Base-by-base conservation (phyloP, 2,888 invertebrate genomes). In the Acholoe squamosa region DNA sequence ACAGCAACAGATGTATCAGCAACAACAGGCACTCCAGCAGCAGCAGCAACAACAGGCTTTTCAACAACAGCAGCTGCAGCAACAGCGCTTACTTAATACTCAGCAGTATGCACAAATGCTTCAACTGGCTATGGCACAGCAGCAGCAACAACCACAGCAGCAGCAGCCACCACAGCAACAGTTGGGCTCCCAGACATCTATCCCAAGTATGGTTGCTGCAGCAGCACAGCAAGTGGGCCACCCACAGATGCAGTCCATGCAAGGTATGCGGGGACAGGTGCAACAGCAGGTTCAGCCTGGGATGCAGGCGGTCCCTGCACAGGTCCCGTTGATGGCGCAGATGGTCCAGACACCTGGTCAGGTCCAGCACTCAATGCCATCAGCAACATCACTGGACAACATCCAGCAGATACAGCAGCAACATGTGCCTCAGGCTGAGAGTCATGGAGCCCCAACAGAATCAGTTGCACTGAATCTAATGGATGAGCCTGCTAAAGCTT, bases 51-150 rank as follows among this genome's bases (percentile, higher is more conserved):
- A 80, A 25, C 51, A 77, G 28, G 67, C 67, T 10, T n/a, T 89
- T 16, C 71, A 71, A 22, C 91, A 90, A 25, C 91, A 91, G 77
- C 91, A 91, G 89, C 16, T 67, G 61, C 61, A 67, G 67, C 89
- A 56, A 33, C 89, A 89, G 34, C 89, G n/a, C 33, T 14, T 25
- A 19, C 14, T 86, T 22, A 86, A 12, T 31, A 52, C 25, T 31
- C 89, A 61, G 67, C 89, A 56, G 67, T 52, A 56, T 54, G 56
- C 56, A 19, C 28, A 31, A 22, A 25, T 54, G n/a, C 56, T 43
- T 7, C 61, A 67, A 34, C 61, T 67, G 12, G 67, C 89, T n/a
- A 31, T 43, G 14, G 89, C 67, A 33, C 89, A 89, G 33, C 89
- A 67, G 33, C 61, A 67, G 22, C 89, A 89, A 43, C 89, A 56